These are phyloP conservation scores for Poeciliopsis paucimaculata DNA, from an alignment of 2,797 vertebrate genomes.

Conservation along the genomic window DNA sequence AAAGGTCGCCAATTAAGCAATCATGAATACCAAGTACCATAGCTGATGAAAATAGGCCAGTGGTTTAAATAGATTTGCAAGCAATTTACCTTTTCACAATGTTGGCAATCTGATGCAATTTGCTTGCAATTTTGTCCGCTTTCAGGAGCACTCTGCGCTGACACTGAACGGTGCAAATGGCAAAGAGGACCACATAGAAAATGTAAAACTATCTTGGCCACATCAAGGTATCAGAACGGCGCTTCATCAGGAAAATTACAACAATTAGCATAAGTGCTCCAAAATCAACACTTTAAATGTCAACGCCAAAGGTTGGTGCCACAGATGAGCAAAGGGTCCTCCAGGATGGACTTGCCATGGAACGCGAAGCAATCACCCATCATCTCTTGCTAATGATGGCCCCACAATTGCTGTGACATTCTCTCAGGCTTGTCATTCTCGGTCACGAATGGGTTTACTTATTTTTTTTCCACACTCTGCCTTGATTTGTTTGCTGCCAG, in stretches of 20 bases:
- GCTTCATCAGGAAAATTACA: constrained; percentile 99
- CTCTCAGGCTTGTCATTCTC: constrained; percentile 95
- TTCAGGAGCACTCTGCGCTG: constrained; percentile 99
- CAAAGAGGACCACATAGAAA: constrained; percentile 98
- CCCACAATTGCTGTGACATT: constrained; percentile 99
- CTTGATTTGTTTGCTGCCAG: constrained; percentile 82
- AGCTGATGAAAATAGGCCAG: constrained; percentile 99
- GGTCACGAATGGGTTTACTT: constrained; percentile 87
- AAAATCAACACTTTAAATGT: constrained; percentile 99
- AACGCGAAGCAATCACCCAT: constrained; percentile 99
- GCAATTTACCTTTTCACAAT: constrained; percentile 99
- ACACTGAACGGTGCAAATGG: constrained; percentile 99
- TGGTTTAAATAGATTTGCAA: constrained; percentile 99
- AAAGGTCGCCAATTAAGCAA: constrained; percentile 99
- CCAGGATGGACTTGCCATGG: constrained; percentile 92
- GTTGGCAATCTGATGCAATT: constrained; percentile 99
- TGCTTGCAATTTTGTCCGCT: constrained; percentile 99
- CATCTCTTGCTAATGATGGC: constrained; percentile 95
- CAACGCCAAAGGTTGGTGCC: constrained; percentile 96
- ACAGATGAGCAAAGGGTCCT: constrained; percentile 96
- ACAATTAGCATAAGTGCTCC: constrained; percentile 99
- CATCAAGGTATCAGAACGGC: constrained; percentile 99
- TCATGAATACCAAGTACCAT: constrained; percentile 99
- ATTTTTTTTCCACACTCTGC: constrained; percentile 43
- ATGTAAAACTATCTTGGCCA: constrained; percentile 99